Base-by-base conservation (phyloP, 1,140 invertebrate species). In the Kradibia gibbosae region DNA sequence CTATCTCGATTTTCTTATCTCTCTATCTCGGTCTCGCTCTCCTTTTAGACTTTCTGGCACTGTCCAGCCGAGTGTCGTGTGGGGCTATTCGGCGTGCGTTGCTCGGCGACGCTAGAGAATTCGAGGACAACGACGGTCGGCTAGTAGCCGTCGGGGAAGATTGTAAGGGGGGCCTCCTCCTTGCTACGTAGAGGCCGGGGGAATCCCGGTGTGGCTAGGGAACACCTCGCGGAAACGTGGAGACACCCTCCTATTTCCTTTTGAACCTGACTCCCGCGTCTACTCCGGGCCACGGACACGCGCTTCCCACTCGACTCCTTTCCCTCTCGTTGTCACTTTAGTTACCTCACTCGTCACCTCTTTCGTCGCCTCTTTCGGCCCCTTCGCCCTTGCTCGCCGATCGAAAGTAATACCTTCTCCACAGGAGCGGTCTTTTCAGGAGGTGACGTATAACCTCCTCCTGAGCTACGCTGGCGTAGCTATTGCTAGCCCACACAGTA, bases 21-120 rank as follows among this genome's bases (percentile, higher is more conserved):
- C 31, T 74, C 71, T 55, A 36, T 74, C 71, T 74, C 20, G 28
- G 71, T 55, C 50, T 74, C 25, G 50, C 28, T 74, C 71, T 74
- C 15, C 48, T 74, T 74, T 74, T 74, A 74, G 48, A 45, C 25
- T 74, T 48, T 74, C 31, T 74, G 48, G 48, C 71, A 74, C 45
- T 74, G 20, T 50, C 8, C 71, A 25, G 10, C 15, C 22, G 28
- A 42, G n/a, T 50, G 8, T 25, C n/a, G n/a, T n/a, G 1, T n/a
- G 1, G 25, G 34, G 4, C 3, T 28, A 4, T 13, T 70, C 10
- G 65, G 17, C 1, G 4, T 39, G 10, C 10, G 71, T 20, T 3
- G 45, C 25, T 53, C 11, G 39, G 45, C 0, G 42, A 4, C 28
- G 28, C 5, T 22, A 50, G 50, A 34, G 72, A 34, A 31, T 28